Base-by-base conservation (phyloP, 2,113 vertebrate species). In the Coptodon rendalli region DNA sequence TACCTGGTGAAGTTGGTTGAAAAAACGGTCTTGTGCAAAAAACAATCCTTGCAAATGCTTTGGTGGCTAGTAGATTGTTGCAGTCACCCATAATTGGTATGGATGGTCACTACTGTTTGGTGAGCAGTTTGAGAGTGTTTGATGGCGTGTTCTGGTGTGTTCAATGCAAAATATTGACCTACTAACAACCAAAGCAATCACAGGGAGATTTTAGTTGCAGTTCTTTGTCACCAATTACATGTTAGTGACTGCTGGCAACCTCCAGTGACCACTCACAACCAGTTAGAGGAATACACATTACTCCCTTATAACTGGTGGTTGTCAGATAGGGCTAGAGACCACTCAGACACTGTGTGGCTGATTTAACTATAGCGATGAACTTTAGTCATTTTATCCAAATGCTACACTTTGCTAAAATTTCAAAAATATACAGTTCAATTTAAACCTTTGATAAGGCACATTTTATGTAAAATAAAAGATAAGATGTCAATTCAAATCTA, bases 31-130 rank as follows among this genome's bases (percentile, higher is more conserved):
- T 4, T 24, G 36, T 40, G 22, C 38, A 9, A 71, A 43, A 71
- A 71, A 14, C 1, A 16, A 43, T 71, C 36, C 5, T 45, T 48
- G 68, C 40, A 16, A 45, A 16, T 27, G 9, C 14, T 48, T 48
- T 48, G 22, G 40, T 73, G 40, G 40, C 40, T 11, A 66, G 17
- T n/a, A 48, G 68, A 45, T 16, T 73, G 38, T 24, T 73, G 38
- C 34, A 12, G 40, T 1, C 22, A 16, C 22, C 22, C 2, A 16
- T 27, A 45, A 45, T 73, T 73, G 14, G 66, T 38, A 45, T 43
- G n/a, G 38, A 16, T 24, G 22, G 9, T 45, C 14, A 17, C 40
- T 1, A 0, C 68, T 17, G 22, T 0, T 48, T 17, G 14, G 68
- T 29, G 68, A 73, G 22, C 12, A 73, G 5, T 3, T 7, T 27